A percentile compares a stretch with the other conserved stretches of the same genome.
Evolutionary conservation across 2,888 invertebrate genomes (phyloP).

Genomic region (Xestia sexstrigata): DNA sequence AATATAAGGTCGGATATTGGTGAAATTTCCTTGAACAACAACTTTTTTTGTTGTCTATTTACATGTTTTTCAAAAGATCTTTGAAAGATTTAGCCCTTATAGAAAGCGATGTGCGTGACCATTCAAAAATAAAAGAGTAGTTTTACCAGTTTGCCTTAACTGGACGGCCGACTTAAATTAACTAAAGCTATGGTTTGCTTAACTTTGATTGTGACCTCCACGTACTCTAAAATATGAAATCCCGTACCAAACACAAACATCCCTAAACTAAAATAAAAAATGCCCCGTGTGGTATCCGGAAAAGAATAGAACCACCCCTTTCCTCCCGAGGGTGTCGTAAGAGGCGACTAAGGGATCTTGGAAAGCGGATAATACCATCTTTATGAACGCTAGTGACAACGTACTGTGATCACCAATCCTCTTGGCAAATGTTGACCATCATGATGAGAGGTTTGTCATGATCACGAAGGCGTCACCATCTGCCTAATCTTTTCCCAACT

Average conservation of each 20-base stretch:
- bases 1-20: neutral
- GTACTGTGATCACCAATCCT: neutral
- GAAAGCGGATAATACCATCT: conserved; percentile 12
- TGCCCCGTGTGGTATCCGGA: conserved; percentile 45
- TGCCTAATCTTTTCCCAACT: no score
- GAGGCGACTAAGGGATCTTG: conserved; percentile 46
- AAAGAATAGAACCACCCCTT: conserved; percentile 38
- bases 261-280: neutral
- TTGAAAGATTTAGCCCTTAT: neutral
- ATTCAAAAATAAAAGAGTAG: neutral
- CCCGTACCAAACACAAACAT: neutral
- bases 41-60: neutral
- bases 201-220: neutral
- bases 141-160: neutral
- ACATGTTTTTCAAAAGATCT: neutral
- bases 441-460: neutral
- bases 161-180: neutral
- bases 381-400: neutral
- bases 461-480: neutral
- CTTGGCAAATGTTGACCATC: neutral
- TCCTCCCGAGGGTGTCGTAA: conserved; percentile 45
- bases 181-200: neutral
- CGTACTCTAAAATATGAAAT: neutral
- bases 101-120: no score
- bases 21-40: neutral